These are phyloP conservation scores for Nerophis ophidion DNA, from an alignment of 2,113 vertebrate genomes.

Conservation along the genomic window DNA sequence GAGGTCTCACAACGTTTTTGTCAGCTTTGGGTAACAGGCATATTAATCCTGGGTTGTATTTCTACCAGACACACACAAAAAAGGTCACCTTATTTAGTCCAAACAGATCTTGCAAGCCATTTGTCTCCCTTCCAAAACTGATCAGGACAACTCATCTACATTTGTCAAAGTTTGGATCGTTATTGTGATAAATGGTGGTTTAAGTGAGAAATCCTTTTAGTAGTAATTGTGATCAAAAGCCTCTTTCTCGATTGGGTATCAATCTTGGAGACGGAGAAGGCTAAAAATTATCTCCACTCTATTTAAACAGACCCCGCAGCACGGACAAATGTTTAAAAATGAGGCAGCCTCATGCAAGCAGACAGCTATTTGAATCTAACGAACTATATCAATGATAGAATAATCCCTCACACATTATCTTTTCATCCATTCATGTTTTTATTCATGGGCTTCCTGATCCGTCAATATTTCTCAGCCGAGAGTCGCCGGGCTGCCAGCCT, in stretches of 20 bases:
- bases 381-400: constrained; percentile 18
- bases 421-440: constrained; percentile 36
- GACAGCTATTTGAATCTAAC: constrained; percentile 47
- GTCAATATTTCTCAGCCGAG: constrained; percentile 38
- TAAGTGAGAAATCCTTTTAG: constrained; percentile 42
- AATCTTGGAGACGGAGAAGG: constrained; percentile 32
- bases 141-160: constrained; percentile 31
- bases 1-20: too few relatives aligned
- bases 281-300: constrained; percentile 20
- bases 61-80: constrained; percentile 17
- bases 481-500: constrained; percentile 26
- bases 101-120: constrained; percentile 37
- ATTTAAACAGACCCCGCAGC: constrained; percentile 45
- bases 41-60: constrained; percentile 10
- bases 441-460: constrained; percentile 34
- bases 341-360: constrained; percentile 40
- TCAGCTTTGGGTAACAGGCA: too few relatives aligned
- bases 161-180: constrained; percentile 45
- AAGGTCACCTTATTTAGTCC: constrained; percentile 42
- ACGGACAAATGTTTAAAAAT: constrained; percentile 65
- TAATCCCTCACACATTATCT: constrained; percentile 28
- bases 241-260: constrained; percentile 63
- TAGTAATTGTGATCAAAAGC: constrained; percentile 63
- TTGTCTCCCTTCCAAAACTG: constrained; percentile 50
- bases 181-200: constrained; percentile 65